Conservation (phyloP, 2,888 invertebrate species). For the Cerastoderma edule region DNA sequence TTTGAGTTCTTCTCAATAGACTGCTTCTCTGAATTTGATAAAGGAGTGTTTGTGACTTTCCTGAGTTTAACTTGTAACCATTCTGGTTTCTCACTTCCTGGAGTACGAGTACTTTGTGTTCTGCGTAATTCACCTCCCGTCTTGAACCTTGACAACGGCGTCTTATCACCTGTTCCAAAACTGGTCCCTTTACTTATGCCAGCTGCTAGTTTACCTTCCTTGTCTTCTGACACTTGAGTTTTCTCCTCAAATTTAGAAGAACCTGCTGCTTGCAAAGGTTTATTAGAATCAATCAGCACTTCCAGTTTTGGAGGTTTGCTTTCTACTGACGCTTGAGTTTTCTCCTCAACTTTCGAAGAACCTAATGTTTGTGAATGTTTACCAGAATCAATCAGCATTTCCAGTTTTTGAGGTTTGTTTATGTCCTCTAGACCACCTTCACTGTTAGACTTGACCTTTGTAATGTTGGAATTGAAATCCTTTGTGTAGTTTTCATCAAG, state of each 20-base stretch:
- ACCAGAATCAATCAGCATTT: constrained; percentile 17
- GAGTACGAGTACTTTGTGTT: constrained; percentile 53
- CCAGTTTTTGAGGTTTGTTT: constrained; percentile 6
- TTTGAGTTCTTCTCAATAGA: constrained; percentile 23
- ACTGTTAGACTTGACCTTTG: background rate
- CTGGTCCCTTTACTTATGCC: background rate
- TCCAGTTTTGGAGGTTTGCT: constrained; percentile 9
- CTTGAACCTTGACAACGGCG: constrained; percentile 34
- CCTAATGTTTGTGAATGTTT: constrained; percentile 1
- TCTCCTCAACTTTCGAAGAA: background rate
- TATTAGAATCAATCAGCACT: constrained; percentile 19
- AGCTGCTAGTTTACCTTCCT: constrained; percentile 1
- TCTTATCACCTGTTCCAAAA: constrained; percentile 14
- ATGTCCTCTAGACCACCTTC: no score
- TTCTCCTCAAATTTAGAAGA: background rate
- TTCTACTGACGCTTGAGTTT: background rate
- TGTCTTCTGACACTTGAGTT: background rate
- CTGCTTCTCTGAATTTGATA: constrained; percentile 13
- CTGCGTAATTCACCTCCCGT: constrained; percentile 43
- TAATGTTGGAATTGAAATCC: constrained; percentile 26
- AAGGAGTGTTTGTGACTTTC: constrained; percentile 45
- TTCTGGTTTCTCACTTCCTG: constrained; percentile 57
- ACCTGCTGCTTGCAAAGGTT: background rate
- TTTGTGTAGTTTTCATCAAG: constrained; percentile 17
- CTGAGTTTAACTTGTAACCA: constrained; percentile 60